These are phyloP conservation scores for Antennarius maculatus DNA, from an alignment of 2,797 vertebrate species.

Conservation along the genomic window DNA sequence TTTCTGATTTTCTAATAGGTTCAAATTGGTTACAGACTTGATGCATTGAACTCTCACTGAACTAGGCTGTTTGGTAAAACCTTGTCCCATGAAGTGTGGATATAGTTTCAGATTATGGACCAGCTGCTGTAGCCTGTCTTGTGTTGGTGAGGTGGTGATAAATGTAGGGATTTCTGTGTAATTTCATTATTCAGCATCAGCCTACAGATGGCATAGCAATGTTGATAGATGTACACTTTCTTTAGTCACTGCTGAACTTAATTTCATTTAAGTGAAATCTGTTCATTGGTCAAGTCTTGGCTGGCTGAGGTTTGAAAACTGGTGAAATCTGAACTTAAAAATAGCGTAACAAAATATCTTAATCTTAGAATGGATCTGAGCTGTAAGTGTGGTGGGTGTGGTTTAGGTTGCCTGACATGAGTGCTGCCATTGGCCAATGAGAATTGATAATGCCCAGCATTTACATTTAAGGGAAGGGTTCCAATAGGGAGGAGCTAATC, in stretches of 20 bases:
- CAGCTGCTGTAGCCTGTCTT: constrained; percentile 44
- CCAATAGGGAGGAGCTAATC: constrained; percentile 46
- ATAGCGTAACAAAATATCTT: constrained; percentile 7
- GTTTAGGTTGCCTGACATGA: not conserved
- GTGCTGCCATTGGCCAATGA: not conserved
- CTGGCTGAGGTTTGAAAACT: not conserved
- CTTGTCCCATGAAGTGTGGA: constrained; percentile 21
- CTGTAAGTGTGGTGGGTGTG: not conserved
- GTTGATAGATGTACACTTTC: not conserved
- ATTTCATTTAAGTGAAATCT: too few relatives aligned
- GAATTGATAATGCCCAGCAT: not conserved
- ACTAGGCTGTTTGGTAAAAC: not conserved
- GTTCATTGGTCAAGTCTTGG: not conserved
- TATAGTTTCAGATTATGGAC: constrained; percentile 35
- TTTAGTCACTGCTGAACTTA: too few relatives aligned
- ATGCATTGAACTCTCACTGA: not conserved
- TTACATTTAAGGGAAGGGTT: constrained; percentile 12
- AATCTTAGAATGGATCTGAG: not conserved
- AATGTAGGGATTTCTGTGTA: constrained; percentile 3
- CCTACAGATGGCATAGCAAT: constrained; percentile 2
- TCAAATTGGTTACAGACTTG: not conserved
- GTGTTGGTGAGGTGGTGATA: constrained; percentile 30
- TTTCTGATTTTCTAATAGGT: constrained; percentile 3
- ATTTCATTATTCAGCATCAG: constrained; percentile 18
- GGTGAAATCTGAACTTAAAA: constrained; percentile 6